Conservation (phyloP, 2,113 vertebrate genomes). For the Paralichthys olivaceus region DNA sequence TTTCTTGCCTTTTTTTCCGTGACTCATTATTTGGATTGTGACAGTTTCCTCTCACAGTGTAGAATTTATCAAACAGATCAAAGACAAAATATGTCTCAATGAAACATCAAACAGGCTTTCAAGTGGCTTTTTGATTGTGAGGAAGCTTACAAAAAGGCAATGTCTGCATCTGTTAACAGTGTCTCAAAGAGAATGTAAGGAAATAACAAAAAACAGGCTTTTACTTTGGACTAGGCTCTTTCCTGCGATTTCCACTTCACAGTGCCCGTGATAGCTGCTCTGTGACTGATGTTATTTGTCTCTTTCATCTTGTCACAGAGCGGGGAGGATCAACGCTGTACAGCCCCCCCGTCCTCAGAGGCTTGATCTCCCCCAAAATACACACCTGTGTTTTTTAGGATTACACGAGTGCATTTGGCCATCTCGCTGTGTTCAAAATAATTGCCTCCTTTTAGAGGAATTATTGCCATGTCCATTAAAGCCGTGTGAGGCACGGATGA, state of each 20-base stretch:
- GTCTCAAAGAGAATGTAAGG: constrained; percentile 64
- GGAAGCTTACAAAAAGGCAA: constrained; percentile 46
- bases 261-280: constrained; percentile 53
- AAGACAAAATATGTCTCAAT: constrained; percentile 66
- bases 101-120: constrained; percentile 72
- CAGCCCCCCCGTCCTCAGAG: constrained; percentile 40
- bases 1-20: constrained; percentile 9
- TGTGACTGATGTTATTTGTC: constrained; percentile 71
- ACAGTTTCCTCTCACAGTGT: constrained; percentile 49
- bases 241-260: constrained; percentile 76
- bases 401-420: constrained; percentile 53
- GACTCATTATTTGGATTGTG: constrained; percentile 61
- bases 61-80: constrained; percentile 67
- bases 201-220: constrained; percentile 59
- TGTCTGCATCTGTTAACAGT: constrained; percentile 50
- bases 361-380: constrained; percentile 67
- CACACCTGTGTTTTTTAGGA: constrained; percentile 71
- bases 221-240: constrained; percentile 41
- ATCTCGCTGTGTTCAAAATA: constrained; percentile 54
- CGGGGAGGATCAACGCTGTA: constrained; percentile 52
- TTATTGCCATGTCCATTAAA: constrained; percentile 71
- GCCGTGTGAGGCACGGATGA: constrained; percentile 63
- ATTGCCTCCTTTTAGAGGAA: constrained; percentile 61
- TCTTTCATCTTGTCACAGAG: constrained; percentile 78
- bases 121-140: constrained; percentile 56